Percentiles rank a stretch among this genome's conserved stretches.
Evolutionary conservation across 2,888 invertebrate species (phyloP).

Genomic region (Psylliodes chrysocephalus): DNA sequence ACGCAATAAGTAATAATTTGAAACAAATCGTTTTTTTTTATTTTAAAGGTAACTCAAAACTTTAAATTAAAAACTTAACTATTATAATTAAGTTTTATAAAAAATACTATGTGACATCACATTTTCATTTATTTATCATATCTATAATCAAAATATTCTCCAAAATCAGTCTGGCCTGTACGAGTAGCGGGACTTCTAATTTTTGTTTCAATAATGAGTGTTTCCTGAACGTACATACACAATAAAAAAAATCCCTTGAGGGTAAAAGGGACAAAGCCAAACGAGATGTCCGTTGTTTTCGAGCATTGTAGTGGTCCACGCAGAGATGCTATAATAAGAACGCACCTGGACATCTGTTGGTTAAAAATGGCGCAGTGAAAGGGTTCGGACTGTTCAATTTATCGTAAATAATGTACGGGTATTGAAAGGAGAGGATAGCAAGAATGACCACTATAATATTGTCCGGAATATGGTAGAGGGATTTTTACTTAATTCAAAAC

Average conservation of each 20-base stretch:
- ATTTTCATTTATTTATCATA: too few species aligned
- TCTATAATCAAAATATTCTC: too few species aligned
- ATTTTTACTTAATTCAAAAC: too few species aligned
- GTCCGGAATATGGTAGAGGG: too few species aligned
- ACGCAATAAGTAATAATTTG: too few species aligned
- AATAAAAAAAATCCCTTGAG: constrained; percentile 45
- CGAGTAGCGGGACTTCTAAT: too few species aligned
- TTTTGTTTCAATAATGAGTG: constrained; percentile 43
- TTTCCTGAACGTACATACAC: constrained; percentile 36
- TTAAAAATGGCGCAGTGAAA: constrained; percentile 47
- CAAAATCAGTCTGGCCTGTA: too few species aligned
- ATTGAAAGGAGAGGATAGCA: neutral
- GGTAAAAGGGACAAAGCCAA: constrained; percentile 46
- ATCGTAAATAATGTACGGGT: constrained; percentile 31
- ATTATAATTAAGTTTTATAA: too few species aligned
- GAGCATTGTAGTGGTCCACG: constrained; percentile 45
- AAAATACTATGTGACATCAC: too few species aligned
- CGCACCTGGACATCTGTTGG: constrained; percentile 50
- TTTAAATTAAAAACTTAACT: too few species aligned
- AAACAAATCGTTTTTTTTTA: too few species aligned
- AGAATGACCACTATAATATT: constrained; percentile 1
- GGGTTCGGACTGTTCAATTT: constrained; percentile 43
- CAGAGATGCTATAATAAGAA: constrained; percentile 41
- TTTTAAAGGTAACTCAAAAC: too few species aligned
- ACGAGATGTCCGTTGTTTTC: constrained; percentile 50